Evolutionary conservation across 2,888 invertebrate genomes (phyloP).

Genomic region (Adineta ricciae): DNA sequence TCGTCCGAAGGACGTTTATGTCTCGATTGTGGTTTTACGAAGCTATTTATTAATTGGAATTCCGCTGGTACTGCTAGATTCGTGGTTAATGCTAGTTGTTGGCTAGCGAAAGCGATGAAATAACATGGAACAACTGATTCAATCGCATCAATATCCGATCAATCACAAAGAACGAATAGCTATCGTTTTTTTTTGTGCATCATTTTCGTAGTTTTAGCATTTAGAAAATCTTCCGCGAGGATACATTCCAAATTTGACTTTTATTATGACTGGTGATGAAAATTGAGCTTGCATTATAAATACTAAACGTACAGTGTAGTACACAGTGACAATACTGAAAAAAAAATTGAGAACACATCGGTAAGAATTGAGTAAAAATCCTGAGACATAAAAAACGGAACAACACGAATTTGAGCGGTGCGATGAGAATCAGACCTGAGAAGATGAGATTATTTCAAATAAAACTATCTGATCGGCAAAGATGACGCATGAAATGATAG

Average conservation of each 20-base stretch:
- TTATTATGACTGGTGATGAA: neutral
- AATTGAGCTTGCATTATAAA: neutral
- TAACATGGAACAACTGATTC: conserved; percentile 36
- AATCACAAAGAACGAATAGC: too few species aligned
- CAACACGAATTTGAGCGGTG: neutral
- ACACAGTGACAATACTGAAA: neutral
- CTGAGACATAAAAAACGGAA: neutral
- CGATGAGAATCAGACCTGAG: neutral
- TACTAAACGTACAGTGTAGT: neutral
- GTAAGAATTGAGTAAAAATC: neutral
- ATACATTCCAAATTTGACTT: neutral
- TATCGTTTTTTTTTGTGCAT: too few species aligned
- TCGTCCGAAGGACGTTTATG: neutral
- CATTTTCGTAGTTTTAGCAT: too few species aligned
- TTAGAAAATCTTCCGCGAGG: too few species aligned
- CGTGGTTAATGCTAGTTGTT: neutral
- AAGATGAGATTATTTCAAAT: neutral
- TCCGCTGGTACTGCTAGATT: neutral
- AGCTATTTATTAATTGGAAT: neutral
- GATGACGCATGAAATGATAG: neutral
- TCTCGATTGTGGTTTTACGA: neutral
- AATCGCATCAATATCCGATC: too few species aligned
- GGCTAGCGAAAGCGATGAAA: neutral
- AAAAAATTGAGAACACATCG: neutral
- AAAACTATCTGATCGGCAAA: neutral